Conservation (phyloP, 2,113 vertebrate genomes). For the Odobenus rosmarus region DNA sequence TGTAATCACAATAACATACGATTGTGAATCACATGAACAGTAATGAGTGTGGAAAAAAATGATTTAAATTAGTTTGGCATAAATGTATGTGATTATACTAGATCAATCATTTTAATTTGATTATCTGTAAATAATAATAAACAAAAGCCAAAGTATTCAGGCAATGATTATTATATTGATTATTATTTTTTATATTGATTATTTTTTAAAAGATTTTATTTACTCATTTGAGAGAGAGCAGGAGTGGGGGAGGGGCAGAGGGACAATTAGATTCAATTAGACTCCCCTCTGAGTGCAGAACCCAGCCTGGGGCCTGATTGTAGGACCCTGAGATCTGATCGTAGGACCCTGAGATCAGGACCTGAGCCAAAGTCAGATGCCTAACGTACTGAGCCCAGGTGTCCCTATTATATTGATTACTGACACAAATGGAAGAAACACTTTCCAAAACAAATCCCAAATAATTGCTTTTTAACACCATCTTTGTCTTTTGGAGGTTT, state of each 20-base stretch:
- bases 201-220: neutral
- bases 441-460: neutral
- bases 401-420: neutral
- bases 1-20: neutral
- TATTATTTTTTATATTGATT: neutral
- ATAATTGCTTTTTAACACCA: neutral
- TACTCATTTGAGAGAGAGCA: neutral
- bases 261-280: neutral
- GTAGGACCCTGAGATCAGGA: neutral
- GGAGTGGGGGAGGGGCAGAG: neutral
- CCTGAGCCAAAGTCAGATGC: neutral
- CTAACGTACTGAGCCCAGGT: neutral
- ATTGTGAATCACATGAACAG: neutral
- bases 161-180: neutral
- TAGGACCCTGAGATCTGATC: neutral
- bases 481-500: neutral
- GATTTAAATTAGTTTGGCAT: neutral
- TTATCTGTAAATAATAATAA: neutral
- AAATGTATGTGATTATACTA: neutral
- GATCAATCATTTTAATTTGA: neutral
- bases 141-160: neutral
- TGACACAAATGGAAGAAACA: neutral
- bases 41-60: neutral
- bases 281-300: neutral
- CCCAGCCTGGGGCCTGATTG: neutral